Conservation (phyloP, 2,113 vertebrate species). For the Leuciscus idus region DNA sequence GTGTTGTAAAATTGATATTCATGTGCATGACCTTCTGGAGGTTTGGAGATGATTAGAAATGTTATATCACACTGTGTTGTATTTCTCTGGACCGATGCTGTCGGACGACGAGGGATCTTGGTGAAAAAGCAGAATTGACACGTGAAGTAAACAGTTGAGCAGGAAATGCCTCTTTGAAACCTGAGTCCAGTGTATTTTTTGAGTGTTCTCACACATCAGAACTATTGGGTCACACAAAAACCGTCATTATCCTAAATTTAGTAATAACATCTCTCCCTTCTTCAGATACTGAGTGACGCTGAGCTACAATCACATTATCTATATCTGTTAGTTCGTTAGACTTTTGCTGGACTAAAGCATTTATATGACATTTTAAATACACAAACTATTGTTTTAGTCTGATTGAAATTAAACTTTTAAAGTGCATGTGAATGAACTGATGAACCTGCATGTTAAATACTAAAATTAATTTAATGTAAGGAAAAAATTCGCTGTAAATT, state of each 20-base stretch:
- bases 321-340: neutral
- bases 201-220: neutral
- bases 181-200: neutral
- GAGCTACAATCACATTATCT: neutral
- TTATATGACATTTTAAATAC: neutral
- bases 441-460: neutral
- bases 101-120: neutral
- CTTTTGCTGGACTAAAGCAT: too few relatives aligned
- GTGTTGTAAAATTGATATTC: neutral
- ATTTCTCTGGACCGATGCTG: neutral
- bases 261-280: neutral
- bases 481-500: neutral
- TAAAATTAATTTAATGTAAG: neutral
- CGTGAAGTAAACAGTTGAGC: neutral
- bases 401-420: neutral
- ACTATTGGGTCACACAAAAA: neutral
- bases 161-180: slow-evolving; percentile 27
- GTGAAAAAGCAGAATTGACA: neutral
- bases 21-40: slow-evolving; percentile 1
- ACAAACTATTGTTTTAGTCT: neutral
- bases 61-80: neutral
- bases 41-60: neutral
- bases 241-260: neutral
- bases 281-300: too few relatives aligned
- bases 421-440: neutral